Percentiles rank a stretch among this genome's conserved stretches.
Evolutionary conservation across 1,140 invertebrate species (phyloP).

Genomic region (Nephotettix cincticeps): DNA sequence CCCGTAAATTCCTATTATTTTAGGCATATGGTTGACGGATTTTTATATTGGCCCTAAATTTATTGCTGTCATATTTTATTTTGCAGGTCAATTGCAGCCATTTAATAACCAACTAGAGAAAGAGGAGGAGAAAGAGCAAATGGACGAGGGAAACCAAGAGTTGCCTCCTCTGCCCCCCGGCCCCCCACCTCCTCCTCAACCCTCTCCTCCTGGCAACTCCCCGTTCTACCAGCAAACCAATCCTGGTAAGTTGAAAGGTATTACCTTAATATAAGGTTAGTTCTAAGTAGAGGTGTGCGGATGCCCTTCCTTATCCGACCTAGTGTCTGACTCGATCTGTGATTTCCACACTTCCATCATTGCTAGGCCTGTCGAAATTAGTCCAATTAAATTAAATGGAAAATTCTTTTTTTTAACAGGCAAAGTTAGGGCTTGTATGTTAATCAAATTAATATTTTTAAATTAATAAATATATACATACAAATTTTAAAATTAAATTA

Average conservation of each 20-base stretch:
- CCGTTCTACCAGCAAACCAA: conserved; percentile 3
- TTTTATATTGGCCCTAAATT: too few relatives aligned
- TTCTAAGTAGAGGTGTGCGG: not conserved
- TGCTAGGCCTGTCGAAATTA: not conserved
- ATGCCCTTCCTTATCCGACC: not conserved
- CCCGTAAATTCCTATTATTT: too few relatives aligned
- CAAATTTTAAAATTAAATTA: too few relatives aligned
- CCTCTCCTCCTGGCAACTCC: not conserved
- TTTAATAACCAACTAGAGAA: not conserved
- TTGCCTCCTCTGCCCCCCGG: conserved; percentile 24
- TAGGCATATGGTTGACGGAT: too few relatives aligned
- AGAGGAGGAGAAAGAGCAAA: not conserved
- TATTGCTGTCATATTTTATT: too few relatives aligned
- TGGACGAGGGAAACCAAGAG: not conserved
- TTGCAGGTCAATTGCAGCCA: not conserved
- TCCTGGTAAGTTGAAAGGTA: not conserved
- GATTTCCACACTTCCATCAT: not conserved
- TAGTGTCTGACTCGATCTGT: not conserved
- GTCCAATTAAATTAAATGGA: not conserved
- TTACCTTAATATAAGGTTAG: not conserved
- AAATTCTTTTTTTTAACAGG: too few relatives aligned
- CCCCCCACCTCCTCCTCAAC: conserved; percentile 15
- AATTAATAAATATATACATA: too few relatives aligned
- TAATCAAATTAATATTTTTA: not conserved
- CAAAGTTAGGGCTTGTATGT: not conserved